Evolutionary conservation across 2,113 vertebrate species (phyloP), one percentile per base, ranked within the genome.

Genomic region (Speoplatyrhinus poulsoni): DNA sequence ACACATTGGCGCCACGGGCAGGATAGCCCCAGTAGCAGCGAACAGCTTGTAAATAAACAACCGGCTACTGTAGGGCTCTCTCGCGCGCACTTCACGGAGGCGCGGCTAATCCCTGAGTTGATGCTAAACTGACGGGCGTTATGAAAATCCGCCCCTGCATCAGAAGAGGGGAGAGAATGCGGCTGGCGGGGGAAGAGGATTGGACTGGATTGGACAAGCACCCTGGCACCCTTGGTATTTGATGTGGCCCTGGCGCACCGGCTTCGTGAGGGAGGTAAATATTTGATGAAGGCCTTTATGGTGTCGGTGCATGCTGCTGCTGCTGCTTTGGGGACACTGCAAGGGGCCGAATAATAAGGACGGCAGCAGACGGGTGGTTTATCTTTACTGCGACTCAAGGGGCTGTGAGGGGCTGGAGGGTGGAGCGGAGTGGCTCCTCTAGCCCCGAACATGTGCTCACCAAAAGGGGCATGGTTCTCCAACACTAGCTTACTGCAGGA

Each of bases 31-130:
- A 78, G 73, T 32, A 56, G 49, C 62, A 53, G 62, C 56, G 71
- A 75, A 60, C 63, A 60, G 84, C 71, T 83, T 72, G 81, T 76
- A 82, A 85, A 84, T 81, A 88, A 90, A 90, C 84, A 84, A 82
- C 79, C 72, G 67, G 71, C 16, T 60, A 68, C 57, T 5, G 19
- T 32, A 19, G 4, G 19, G 12, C 57, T 36, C 60, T 46, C 60
- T 16, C 36, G n/a, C 41, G 16, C 60, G 46, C 60, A 16, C 41
- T 61, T 41, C 46, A 2, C n/a, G 60, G 46, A 13, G 46, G 12
- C 17, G 16, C 54, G 68, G 54, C 74, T 83, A 82, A 87, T 86
- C 83, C 81, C 73, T 16, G 0, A 49, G 57, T 62, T 82, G 87
- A 87, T 67, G 84, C 61, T 77, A 82, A 89, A 89, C 78, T 81